Evolutionary conservation across 2,113 vertebrate species (phyloP), one percentile per base, ranked within the genome.

Genomic region (Tretioscincus oriximinensis): DNA sequence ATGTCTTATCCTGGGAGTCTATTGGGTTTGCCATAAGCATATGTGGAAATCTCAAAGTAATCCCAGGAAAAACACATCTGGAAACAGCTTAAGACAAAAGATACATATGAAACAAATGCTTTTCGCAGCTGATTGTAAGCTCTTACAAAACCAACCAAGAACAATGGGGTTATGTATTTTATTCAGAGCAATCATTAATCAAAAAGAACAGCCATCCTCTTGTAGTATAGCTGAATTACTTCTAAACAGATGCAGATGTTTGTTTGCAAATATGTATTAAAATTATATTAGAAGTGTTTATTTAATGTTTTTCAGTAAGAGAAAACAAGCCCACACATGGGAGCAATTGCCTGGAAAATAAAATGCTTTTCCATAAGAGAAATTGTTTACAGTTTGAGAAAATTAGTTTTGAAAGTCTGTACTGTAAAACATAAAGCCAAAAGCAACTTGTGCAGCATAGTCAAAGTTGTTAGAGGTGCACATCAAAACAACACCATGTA

Each of bases 401-500:
- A 66, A 83, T 51, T 10, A 74, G 9, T 12, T 80, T 63, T 68
- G 49, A 78, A 68, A 35, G 28, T 54, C 65, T 61, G 73, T 69
- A 77, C 64, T 82, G 11, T 79, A 21, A 66, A 81, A 70, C 1
- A 41, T 3, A 77, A 83, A 71, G 29, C 0, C 1, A 71, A 49
- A 65, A 66, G 26, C 47, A 73, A 24, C 12, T 47, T 73, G 41
- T 78, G 31, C 84, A 60, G 72, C 18, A 67, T 76, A 66, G 66
- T 49, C 82, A 81, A 68, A 31, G 90, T 88, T 93, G 86, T 87
- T 73, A 78, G 7, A 7, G 86, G 85, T 84, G 60, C 65, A 87
- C 92, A 93, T 92, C 81, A 79, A 88, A 87, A 87, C 74, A 41
- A 11, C 60, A 82, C 67, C 29, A 71, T 92, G 92, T 90, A 93